A percentile compares a stretch with the other conserved stretches of the same genome.
Conservation (phyloP, 2,797 vertebrate species). For the Benthosema pterotum region DNA sequence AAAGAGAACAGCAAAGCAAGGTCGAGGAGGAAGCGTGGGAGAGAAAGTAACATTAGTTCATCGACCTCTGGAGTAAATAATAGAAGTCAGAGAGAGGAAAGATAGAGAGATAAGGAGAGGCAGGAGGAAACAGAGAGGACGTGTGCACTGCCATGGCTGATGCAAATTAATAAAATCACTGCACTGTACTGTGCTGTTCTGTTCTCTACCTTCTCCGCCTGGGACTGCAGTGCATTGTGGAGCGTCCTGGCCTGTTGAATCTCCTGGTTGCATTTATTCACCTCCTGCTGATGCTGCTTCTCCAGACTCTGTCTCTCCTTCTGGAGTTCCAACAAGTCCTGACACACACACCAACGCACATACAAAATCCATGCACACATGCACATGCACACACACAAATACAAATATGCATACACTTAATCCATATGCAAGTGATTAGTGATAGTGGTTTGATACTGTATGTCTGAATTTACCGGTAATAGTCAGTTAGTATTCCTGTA, state of each 20-base stretch:
- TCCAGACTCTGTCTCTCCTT: constrained; percentile 77
- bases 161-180: not conserved
- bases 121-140: constrained; percentile 41
- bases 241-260: constrained; percentile 80
- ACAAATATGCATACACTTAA: not conserved
- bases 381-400: constrained; percentile 2
- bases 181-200: no score
- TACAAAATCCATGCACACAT: constrained; percentile 18
- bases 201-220: constrained; percentile 77
- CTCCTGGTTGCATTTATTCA: constrained; percentile 80
- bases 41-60: constrained; percentile 65
- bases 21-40: constrained; percentile 45
- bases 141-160: constrained; percentile 8
- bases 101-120: constrained; percentile 34
- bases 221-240: constrained; percentile 81
- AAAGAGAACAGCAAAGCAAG: constrained; percentile 30
- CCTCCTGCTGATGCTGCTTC: constrained; percentile 80
- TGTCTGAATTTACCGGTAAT: not conserved
- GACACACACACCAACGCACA: constrained; percentile 23
- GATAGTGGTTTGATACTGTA: not conserved
- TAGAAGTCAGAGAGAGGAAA: constrained; percentile 30
- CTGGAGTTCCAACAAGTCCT: constrained; percentile 81
- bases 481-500: not conserved
- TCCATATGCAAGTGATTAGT: not conserved
- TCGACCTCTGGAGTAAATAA: constrained; percentile 56